Percentiles rank a stretch among this genome's conserved stretches.
These are phyloP conservation scores for Plutella xylostella DNA, from an alignment of 2,888 invertebrate genomes.

Conservation along the genomic window DNA sequence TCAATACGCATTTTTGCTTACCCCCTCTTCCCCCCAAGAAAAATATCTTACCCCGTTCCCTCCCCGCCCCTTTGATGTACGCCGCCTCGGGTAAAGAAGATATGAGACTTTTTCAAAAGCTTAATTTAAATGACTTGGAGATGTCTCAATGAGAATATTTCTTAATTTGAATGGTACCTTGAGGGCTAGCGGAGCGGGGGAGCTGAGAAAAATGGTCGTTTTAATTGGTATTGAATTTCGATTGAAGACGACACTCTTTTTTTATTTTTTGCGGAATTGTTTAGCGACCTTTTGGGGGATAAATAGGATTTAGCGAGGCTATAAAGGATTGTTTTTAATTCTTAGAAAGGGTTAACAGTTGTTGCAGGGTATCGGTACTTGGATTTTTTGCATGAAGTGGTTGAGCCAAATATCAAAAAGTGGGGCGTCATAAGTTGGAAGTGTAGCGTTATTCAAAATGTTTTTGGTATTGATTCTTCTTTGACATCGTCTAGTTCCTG, in stretches of 20 bases:
- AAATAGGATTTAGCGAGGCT: slow-evolving; percentile 24
- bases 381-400: too few relatives aligned
- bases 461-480: too few relatives aligned
- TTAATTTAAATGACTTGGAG: slow-evolving; percentile 67
- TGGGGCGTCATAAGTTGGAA: too few relatives aligned
- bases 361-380: too few relatives aligned
- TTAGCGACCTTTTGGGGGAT: slow-evolving; percentile 22
- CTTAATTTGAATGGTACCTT: slow-evolving; percentile 66
- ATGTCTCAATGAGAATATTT: slow-evolving; percentile 64
- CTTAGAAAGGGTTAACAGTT: neutral
- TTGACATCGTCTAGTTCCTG: too few relatives aligned
- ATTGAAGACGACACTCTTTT: slow-evolving; percentile 35
- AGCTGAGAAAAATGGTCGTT: slow-evolving; percentile 35
- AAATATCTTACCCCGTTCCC: slow-evolving; percentile 46
- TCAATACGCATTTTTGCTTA: slow-evolving; percentile 64
- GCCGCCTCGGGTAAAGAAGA: slow-evolving; percentile 64
- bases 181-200: slow-evolving; percentile 32
- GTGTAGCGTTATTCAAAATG: too few relatives aligned
- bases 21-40: slow-evolving; percentile 27
- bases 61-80: slow-evolving; percentile 56
- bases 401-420: too few relatives aligned
- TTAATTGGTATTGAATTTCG: slow-evolving; percentile 69
- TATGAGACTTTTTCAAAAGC: slow-evolving; percentile 69
- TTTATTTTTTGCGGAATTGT: neutral
- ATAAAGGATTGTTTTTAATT: slow-evolving; percentile 24